Base-by-base conservation (phyloP, 2,888 invertebrate genomes). In the Endotricha flammealis region DNA sequence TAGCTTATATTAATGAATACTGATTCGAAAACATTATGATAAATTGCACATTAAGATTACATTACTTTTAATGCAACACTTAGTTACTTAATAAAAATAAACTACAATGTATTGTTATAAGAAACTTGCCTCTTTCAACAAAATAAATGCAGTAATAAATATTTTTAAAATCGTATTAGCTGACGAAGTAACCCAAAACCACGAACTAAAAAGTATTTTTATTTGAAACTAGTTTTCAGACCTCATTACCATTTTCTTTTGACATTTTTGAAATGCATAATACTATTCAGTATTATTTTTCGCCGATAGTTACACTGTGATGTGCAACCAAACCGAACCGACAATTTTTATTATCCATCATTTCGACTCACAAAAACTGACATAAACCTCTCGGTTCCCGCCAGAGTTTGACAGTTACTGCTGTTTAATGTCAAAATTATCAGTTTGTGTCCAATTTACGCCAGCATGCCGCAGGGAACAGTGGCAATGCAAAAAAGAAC, bases 341-440 rank as follows among this genome's bases (percentile, higher is more conserved):
- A 36, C 22, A 30, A 32, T 34, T 40, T 46, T 38, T 52, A 51
- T 57, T 67, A 80, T 80, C 67, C 63, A 75, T 80, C 75, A 78
- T 51, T 54, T 40, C 39, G 51, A 47, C 39, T 41, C 44, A 64
- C 53, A 60, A 73, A 71, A 78, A 70, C 56, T 74, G 79, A 81
- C 80, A 77, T 71, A 75, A 80, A 85, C 69, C 75, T 64, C 56
- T 48, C 54, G 48, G 59, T 61, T 70, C 66, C 65, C 63, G 64
- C 63, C 62, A 66, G 68, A 65, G 54, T 44, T 42, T 68, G 79
- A 79, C 80, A 78, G 72, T 72, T 66, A 74, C 76, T 69, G 63
- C 82, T 83, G 85, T 71, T 82, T 81, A 67, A 81, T 69, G 83
- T 85, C 82, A 80, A 77, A 81, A 78, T 85, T 81, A 85, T 82